phyloP scores from a whole-genome alignment of 2,797 vertebrate genomes.

The Scleropages formosus region DNA sequence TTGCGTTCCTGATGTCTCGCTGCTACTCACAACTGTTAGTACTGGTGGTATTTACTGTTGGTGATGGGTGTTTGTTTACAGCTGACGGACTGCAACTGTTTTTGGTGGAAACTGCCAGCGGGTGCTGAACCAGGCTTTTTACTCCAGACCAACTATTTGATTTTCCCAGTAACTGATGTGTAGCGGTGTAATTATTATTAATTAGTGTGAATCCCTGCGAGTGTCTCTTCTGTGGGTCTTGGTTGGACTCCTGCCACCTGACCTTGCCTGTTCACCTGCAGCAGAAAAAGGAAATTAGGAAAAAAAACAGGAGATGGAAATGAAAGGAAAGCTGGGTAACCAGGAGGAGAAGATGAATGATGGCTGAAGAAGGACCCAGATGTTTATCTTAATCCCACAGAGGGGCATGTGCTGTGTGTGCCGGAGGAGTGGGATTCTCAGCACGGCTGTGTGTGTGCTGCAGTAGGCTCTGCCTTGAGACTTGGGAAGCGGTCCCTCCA shows the following conservation, averaged over 20 bases:
- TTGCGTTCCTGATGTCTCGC: neutral
- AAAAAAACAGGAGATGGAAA: neutral
- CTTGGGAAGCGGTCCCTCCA: neutral
- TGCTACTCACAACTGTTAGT: slow-evolving; percentile 12
- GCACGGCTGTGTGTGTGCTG: neutral
- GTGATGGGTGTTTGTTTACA: neutral
- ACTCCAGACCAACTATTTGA: neutral
- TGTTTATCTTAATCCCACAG: slow-evolving; percentile 19
- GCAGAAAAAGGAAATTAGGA: too few relatives aligned
- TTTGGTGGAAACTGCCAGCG: neutral
- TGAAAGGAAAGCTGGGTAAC: neutral
- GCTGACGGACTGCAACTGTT: neutral
- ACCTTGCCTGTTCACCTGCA: neutral
- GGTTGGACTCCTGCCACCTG: neutral
- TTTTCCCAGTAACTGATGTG: neutral
- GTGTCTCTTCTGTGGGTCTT: neutral
- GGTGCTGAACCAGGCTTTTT: neutral
- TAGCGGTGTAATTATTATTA: neutral
- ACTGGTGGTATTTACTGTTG: neutral
- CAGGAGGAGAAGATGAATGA: neutral
- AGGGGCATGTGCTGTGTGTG: neutral
- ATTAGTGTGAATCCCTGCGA: neutral
- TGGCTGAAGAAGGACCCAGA: neutral
- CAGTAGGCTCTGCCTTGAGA: neutral
- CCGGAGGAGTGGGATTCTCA: neutral